Conservation (phyloP, 1,140 invertebrate genomes). For the Anadara kagoshimensis region DNA sequence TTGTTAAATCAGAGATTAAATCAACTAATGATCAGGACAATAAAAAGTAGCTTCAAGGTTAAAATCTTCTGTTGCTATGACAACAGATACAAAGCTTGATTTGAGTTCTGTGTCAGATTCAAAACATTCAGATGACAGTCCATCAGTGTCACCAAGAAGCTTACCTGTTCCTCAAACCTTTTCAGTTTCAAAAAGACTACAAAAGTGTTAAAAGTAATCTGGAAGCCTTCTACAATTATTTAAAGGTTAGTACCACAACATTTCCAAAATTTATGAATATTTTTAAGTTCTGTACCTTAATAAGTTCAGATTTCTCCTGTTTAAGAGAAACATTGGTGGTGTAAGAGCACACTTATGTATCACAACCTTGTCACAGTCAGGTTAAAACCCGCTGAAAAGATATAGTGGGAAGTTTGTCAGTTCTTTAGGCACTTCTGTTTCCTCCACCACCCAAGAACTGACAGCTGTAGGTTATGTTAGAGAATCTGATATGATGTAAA, state of each 20-base stretch:
- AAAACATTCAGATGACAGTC: slow-evolving; percentile 55
- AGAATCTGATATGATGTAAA: too few relatives aligned
- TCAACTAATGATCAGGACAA: slow-evolving; percentile 26
- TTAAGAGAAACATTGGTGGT: too few relatives aligned
- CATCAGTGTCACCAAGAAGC: slow-evolving; percentile 46
- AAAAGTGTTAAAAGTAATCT: slow-evolving; percentile 63
- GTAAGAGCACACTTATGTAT: too few relatives aligned
- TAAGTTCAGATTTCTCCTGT: too few relatives aligned
- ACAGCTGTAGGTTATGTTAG: too few relatives aligned
- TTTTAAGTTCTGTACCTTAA: too few relatives aligned
- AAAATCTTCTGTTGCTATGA: slow-evolving; percentile 1
- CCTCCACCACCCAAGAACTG: too few relatives aligned
- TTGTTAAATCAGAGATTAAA: slow-evolving; percentile 22
- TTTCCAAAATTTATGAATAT: too few relatives aligned
- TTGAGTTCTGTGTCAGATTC: neutral
- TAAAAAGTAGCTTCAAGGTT: slow-evolving; percentile 2
- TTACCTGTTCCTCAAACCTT: slow-evolving; percentile 57
- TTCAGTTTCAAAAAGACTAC: slow-evolving; percentile 74
- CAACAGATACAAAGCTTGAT: slow-evolving; percentile 6
- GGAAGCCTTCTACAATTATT: slow-evolving; percentile 64
- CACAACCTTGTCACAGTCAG: too few relatives aligned
- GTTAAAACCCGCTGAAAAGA: too few relatives aligned
- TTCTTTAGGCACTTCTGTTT: too few relatives aligned
- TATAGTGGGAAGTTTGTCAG: too few relatives aligned
- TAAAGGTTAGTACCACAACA: slow-evolving; percentile 52